Percentiles rank a stretch among this genome's conserved stretches.
Conservation (phyloP, 2,888 invertebrate species). For the Ormyrus thymus region DNA sequence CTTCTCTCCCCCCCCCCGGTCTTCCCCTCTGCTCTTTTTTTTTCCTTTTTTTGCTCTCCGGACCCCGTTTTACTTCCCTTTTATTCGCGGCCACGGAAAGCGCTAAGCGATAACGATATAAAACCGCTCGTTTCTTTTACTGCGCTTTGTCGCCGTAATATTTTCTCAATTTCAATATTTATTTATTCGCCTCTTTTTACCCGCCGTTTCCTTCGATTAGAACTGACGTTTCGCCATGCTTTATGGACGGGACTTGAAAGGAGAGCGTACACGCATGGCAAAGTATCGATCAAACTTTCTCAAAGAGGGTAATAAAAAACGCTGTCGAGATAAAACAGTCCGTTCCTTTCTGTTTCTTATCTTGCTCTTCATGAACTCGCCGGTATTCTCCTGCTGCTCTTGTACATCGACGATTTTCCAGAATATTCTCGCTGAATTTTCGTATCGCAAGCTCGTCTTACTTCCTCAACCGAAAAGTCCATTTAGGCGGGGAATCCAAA, state of each 20-base stretch:
- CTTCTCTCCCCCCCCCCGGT: slow-evolving; percentile 52
- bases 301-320: neutral
- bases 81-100: slow-evolving; percentile 42
- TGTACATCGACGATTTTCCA: too few species aligned
- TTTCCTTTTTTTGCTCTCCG: slow-evolving; percentile 29
- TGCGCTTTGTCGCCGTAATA: slow-evolving; percentile 29
- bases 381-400: too few species aligned
- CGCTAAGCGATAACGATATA: slow-evolving; percentile 48
- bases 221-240: neutral
- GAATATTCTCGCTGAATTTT: too few species aligned
- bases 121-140: slow-evolving; percentile 46
- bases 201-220: neutral
- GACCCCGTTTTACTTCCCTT: slow-evolving; percentile 42
- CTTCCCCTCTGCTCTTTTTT: slow-evolving; percentile 26
- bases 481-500: too few species aligned
- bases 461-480: too few species aligned
- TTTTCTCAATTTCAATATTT: slow-evolving; percentile 47
- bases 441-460: too few species aligned
- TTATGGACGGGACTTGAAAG: neutral
- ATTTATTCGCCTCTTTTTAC: slow-evolving; percentile 24
- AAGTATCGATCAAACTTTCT: slow-evolving; percentile 8
- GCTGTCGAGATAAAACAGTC: too few species aligned
- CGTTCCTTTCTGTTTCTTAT: too few species aligned
- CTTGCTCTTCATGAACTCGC: too few species aligned
- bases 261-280: neutral